A percentile compares a stretch with the other conserved stretches of the same genome.
These are phyloP conservation scores for Tapirus terrestris DNA, from an alignment of 2,113 vertebrate genomes.

Conservation along the genomic window DNA sequence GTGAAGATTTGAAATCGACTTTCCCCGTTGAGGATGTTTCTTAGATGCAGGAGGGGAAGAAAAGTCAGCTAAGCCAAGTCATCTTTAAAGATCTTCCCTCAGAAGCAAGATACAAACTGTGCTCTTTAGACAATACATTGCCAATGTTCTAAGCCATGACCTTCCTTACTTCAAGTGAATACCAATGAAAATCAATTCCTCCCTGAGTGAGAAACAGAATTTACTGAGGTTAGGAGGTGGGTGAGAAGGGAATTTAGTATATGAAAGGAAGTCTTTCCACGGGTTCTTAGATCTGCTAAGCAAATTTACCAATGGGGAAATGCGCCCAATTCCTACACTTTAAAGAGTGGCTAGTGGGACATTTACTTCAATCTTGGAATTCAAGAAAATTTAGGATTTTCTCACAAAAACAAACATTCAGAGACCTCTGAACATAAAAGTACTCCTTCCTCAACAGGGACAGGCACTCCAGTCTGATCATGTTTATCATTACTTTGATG, in stretches of 20 bases:
- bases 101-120: constrained; percentile 71
- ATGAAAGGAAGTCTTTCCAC: not conserved
- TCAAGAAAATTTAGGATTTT: not conserved
- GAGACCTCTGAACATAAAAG: not conserved
- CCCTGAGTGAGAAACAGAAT: constrained; percentile 46
- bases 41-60: constrained; percentile 61
- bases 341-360: not conserved
- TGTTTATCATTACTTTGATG: not conserved
- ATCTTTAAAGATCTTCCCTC: constrained; percentile 69
- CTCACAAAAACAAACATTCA: not conserved
- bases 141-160: constrained; percentile 67
- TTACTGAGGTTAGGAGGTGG: constrained; percentile 6
- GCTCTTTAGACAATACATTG: constrained; percentile 72
- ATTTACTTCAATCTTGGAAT: not conserved
- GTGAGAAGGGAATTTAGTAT: constrained; percentile 15
- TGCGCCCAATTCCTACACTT: not conserved
- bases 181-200: constrained; percentile 74
- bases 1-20: constrained; percentile 63
- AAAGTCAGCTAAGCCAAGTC: constrained; percentile 69
- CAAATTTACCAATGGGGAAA: not conserved
- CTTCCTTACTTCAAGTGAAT: constrained; percentile 73
- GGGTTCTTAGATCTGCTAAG: not conserved
- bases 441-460: not conserved
- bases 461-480: not conserved
- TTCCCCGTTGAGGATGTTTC: constrained; percentile 55